Evolutionary conservation across 2,888 invertebrate species (phyloP), one percentile per base, ranked within the genome.

Genomic region (Cephus rjabovi): DNA sequence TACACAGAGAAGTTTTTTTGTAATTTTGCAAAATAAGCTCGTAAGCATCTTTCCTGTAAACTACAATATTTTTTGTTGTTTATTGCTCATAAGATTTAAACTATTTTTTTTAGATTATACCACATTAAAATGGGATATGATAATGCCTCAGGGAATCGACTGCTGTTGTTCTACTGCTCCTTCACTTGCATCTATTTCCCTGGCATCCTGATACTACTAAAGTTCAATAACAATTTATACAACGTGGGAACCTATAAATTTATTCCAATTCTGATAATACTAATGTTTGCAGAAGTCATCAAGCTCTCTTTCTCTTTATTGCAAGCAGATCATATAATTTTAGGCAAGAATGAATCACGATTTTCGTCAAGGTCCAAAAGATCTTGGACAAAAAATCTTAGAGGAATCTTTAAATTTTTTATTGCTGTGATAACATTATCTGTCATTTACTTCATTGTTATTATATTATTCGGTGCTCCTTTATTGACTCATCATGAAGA

Each of bases 381-480:
- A 84, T 87, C 91, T 23, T 92, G 89, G 85, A 92, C 91, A 77
- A 93, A 90, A 80, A 91, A 90, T 85, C 85, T 93, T 0, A 92
- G 93, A 74, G 94, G 94, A 80, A 86, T 93, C 12, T 80, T 94
- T 11, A 95, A 94, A 87, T 92, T 93, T 78, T 80, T 92, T 0
- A 82, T 93, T 9, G 92, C 93, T 74, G 86, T 94, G 1, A 81
- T 93, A 1, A 89, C 93, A 37, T 92, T 93, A 35, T 92, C 93
- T 70, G 89, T 92, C 69, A 87, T 93, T 77, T 95, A 94, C 87
- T 95, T 95, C 84, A 81, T 94, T 4, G 91, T 94, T 9, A 94
- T 95, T 31, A 93, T 96, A 75, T 85, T 96, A 75, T 95, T 95
- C 84, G 96, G 96, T 69, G 96, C 95, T 0, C 95, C 95, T 6